Conservation (phyloP, 2,888 invertebrate genomes). For the Gymnocheta viridis region DNA sequence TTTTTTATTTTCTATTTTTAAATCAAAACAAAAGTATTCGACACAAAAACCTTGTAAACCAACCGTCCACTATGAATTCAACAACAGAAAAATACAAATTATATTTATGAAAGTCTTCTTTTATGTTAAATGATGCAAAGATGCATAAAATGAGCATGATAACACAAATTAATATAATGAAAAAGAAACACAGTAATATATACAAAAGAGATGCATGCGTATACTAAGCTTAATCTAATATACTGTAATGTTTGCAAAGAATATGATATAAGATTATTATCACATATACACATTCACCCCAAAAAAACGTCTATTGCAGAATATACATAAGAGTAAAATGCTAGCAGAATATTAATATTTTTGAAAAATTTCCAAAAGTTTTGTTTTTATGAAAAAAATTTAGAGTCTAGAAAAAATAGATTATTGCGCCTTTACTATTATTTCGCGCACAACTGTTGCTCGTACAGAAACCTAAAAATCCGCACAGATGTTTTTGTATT, state of each 20-base stretch:
- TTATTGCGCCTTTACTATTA: background rate
- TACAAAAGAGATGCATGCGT: background rate
- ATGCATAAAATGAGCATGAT: constrained; percentile 54
- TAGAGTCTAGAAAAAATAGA: no score
- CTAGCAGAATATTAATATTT: background rate
- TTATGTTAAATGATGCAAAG: constrained; percentile 63
- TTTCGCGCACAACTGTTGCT: background rate
- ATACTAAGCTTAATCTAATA: background rate
- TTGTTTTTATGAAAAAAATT: no score
- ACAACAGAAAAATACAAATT: constrained; percentile 28
- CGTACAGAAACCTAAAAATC: constrained; percentile 19
- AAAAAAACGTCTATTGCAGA: background rate
- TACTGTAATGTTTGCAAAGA: background rate
- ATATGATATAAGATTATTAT: constrained; percentile 54
- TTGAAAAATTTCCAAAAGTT: background rate
- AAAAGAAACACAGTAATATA: background rate
- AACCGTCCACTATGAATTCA: constrained; percentile 20
- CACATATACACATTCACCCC: constrained; percentile 23
- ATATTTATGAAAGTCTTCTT: constrained; percentile 57
- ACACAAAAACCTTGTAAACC: background rate
- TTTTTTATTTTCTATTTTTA: no score
- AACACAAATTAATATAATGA: constrained; percentile 19
- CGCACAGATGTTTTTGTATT: constrained; percentile 62
- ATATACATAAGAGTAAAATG: background rate
- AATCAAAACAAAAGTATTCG: background rate